These are phyloP conservation scores for Hoplostethus atlanticus DNA, from an alignment of 2,797 vertebrate species.

Conservation along the genomic window DNA sequence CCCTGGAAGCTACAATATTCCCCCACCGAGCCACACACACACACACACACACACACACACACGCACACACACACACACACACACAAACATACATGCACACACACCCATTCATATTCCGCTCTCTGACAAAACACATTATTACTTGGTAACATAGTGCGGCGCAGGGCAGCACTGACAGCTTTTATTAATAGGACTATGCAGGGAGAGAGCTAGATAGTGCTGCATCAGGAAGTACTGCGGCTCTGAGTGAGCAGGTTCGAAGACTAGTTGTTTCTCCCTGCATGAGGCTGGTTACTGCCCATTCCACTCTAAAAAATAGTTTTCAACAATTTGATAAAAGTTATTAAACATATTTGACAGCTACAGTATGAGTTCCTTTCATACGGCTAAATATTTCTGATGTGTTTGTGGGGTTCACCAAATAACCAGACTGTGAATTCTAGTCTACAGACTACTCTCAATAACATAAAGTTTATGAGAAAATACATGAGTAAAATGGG, in stretches of 20 bases:
- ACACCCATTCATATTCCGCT: slow-evolving; percentile 66
- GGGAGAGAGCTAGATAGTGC: slow-evolving; percentile 43
- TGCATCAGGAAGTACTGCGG: slow-evolving; percentile 51
- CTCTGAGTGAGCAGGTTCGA: slow-evolving; percentile 41
- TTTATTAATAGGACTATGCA: slow-evolving; percentile 76
- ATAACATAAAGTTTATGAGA: background rate
- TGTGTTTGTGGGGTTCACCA: too few relatives aligned
- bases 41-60: slow-evolving; percentile 12
- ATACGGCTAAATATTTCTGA: background rate
- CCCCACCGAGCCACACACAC: slow-evolving; percentile 45
- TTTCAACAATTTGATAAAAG: slow-evolving; percentile 1
- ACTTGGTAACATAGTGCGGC: slow-evolving; percentile 68
- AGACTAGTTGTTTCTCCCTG: slow-evolving; percentile 40
- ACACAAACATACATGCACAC: slow-evolving; percentile 17
- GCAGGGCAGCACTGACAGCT: slow-evolving; percentile 62
- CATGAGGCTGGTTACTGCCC: slow-evolving; percentile 17
- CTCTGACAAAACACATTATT: slow-evolving; percentile 78
- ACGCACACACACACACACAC: slow-evolving; percentile 7
- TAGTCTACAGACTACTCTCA: background rate
- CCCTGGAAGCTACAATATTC: slow-evolving; percentile 72
- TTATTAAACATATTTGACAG: background rate
- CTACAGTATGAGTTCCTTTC: background rate
- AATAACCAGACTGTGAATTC: background rate
- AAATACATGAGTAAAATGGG: background rate
- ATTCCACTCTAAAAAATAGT: background rate